Evolutionary conservation across 1,140 invertebrate species (phyloP).

Genomic region (Drosophila burlai): DNA sequence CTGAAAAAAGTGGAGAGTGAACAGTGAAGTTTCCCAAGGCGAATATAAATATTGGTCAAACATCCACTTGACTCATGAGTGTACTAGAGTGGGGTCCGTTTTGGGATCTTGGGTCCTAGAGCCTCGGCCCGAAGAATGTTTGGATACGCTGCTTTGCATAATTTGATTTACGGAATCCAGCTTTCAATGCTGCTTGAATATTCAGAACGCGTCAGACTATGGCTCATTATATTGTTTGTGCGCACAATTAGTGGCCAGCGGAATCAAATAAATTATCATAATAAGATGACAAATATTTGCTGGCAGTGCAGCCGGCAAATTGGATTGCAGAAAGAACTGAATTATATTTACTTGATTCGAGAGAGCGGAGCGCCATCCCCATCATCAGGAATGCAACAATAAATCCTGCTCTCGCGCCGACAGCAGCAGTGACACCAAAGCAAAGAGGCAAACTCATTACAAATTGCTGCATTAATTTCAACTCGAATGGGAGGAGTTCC

Average conservation of each 20-base stretch:
- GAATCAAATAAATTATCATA: conserved; percentile 72
- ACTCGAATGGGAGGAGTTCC: conserved; percentile 51
- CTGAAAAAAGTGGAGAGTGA: background rate
- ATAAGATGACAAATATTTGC: conserved; percentile 65
- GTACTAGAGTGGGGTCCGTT: conserved; percentile 15
- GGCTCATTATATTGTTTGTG: conserved; percentile 42
- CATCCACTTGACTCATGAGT: conserved; percentile 44
- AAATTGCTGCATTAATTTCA: conserved; percentile 83
- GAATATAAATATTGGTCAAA: conserved; percentile 61
- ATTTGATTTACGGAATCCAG: conserved; percentile 58
- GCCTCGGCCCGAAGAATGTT: background rate
- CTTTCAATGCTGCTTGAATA: conserved; percentile 38
- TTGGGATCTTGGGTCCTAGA: conserved; percentile 3
- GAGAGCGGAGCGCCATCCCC: conserved; percentile 5
- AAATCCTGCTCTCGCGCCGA: conserved; percentile 59
- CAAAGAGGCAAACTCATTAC: conserved; percentile 74
- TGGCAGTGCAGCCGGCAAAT: conserved; percentile 50
- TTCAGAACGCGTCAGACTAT: conserved; percentile 34
- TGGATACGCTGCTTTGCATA: conserved; percentile 57
- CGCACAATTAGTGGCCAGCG: conserved; percentile 61
- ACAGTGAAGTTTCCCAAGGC: conserved; percentile 28
- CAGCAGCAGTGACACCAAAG: conserved; percentile 38
- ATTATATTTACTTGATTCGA: conserved; percentile 35
- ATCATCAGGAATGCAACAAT: conserved; percentile 64
- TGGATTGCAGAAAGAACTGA: conserved; percentile 33